Evolutionary conservation across 2,797 vertebrate genomes (phyloP).

Genomic region (Myripristis murdjan): DNA sequence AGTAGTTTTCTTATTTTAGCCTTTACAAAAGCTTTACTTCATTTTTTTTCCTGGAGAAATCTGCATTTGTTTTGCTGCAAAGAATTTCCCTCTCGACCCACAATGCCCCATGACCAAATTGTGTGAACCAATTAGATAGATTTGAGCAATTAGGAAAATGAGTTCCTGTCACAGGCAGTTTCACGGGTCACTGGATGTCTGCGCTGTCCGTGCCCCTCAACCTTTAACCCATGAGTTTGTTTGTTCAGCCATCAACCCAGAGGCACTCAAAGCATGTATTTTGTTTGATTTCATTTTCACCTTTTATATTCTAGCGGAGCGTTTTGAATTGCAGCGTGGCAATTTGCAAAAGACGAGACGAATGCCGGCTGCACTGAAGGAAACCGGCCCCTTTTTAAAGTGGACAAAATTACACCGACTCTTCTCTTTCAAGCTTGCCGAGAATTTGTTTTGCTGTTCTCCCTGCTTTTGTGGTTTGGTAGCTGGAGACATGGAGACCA

Average conservation of each 20-base stretch:
- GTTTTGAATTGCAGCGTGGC: not conserved
- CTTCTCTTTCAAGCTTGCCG: not conserved
- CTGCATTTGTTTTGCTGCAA: constrained; percentile 26
- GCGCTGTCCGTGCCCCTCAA: constrained; percentile 38
- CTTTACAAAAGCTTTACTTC: not conserved
- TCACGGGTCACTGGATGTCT: constrained; percentile 70
- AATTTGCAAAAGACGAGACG: not conserved
- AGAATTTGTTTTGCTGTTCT: not conserved
- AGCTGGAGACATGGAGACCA: not conserved
- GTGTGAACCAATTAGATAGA: constrained; percentile 77
- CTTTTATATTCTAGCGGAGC: not conserved
- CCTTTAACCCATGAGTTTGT: constrained; percentile 55
- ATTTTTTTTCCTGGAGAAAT: not conserved
- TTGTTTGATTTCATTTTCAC: not conserved
- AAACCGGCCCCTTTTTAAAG: not conserved
- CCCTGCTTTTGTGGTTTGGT: not conserved
- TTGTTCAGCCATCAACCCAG: constrained; percentile 48
- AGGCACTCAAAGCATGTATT: constrained; percentile 11
- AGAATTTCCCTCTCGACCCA: constrained; percentile 26
- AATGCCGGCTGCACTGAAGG: not conserved
- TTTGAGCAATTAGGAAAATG: constrained; percentile 85
- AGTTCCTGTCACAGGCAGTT: constrained; percentile 79
- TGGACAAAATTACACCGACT: not conserved
- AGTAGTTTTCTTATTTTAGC: not conserved
- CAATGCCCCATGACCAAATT: constrained; percentile 66